phyloP scores from a whole-genome alignment of 1,140 invertebrate species.

The Calephelis virginiensis region DNA sequence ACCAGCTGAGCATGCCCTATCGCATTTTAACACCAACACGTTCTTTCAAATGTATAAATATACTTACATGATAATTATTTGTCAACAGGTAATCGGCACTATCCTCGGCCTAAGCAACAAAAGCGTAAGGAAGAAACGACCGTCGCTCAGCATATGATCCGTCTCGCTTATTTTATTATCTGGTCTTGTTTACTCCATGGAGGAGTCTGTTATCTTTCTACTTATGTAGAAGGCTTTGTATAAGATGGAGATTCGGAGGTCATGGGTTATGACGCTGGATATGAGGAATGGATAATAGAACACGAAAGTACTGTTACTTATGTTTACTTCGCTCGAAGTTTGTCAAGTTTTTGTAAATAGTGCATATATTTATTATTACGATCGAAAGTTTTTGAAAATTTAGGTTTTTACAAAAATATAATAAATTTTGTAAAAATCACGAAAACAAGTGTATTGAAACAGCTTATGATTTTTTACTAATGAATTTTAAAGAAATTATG shows the following conservation, averaged over 20 bases:
- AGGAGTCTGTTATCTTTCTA: constrained; percentile 65
- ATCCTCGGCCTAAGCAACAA: constrained; percentile 88
- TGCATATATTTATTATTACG: not conserved
- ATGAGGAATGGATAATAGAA: constrained; percentile 19
- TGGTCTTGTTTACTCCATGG: constrained; percentile 62
- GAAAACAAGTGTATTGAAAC: too few relatives aligned
- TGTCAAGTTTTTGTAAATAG: not conserved
- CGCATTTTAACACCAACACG: too few relatives aligned
- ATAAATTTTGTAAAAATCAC: too few relatives aligned
- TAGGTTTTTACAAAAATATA: too few relatives aligned
- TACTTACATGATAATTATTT: not conserved
- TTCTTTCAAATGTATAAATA: too few relatives aligned
- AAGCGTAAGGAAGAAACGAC: constrained; percentile 86
- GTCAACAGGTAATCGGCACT: constrained; percentile 82
- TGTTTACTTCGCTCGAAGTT: not conserved
- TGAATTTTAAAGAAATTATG: too few relatives aligned
- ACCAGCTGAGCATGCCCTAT: too few relatives aligned
- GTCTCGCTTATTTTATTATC: constrained; percentile 27
- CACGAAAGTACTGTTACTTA: not conserved
- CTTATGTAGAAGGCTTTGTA: constrained; percentile 41
- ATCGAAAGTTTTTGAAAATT: too few relatives aligned
- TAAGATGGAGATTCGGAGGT: constrained; percentile 24
- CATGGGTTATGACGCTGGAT: constrained; percentile 10
- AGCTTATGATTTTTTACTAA: too few relatives aligned
- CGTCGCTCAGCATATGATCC: constrained; percentile 84